Percentiles rank a stretch among this genome's conserved stretches.
Evolutionary conservation across 2,888 invertebrate genomes (phyloP).

Genomic region (Exocentrus adspersus): DNA sequence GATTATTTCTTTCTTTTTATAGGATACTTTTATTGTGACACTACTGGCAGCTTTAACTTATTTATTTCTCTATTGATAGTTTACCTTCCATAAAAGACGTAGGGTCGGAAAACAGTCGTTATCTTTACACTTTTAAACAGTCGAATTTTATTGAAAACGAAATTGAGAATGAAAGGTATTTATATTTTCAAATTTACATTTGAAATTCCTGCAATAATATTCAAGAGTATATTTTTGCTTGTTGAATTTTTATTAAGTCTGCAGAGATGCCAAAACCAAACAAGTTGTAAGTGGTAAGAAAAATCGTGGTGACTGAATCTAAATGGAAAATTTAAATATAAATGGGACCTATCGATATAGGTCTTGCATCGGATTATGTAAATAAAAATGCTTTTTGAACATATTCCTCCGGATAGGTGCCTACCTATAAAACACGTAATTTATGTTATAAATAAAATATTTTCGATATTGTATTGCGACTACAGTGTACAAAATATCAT

Average conservation of each 20-base stretch:
- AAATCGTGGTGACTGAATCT: constrained; percentile 53
- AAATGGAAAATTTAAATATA: constrained; percentile 56
- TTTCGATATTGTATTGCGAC: not conserved
- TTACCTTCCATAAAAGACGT: too few relatives aligned
- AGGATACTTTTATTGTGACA: too few relatives aligned
- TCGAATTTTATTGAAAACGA: not conserved
- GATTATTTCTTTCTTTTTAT: too few relatives aligned
- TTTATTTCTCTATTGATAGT: too few relatives aligned
- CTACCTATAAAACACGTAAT: constrained; percentile 23
- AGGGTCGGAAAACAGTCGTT: too few relatives aligned
- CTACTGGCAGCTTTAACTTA: too few relatives aligned
- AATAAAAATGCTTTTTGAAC: constrained; percentile 26
- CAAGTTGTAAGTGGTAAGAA: constrained; percentile 50
- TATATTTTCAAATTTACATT: constrained; percentile 6
- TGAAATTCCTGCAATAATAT: constrained; percentile 34
- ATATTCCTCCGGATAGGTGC: constrained; percentile 11
- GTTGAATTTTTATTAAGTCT: constrained; percentile 34
- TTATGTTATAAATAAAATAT: constrained; percentile 19
- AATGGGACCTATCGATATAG: constrained; percentile 44
- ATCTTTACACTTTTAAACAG: not conserved
- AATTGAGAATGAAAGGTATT: constrained; percentile 5
- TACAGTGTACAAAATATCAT: too few relatives aligned
- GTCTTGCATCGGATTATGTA: constrained; percentile 22
- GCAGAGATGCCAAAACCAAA: constrained; percentile 38
- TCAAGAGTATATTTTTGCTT: constrained; percentile 33